phyloP scores from a whole-genome alignment of 1,140 invertebrate genomes.

The Ostrea edulis region DNA sequence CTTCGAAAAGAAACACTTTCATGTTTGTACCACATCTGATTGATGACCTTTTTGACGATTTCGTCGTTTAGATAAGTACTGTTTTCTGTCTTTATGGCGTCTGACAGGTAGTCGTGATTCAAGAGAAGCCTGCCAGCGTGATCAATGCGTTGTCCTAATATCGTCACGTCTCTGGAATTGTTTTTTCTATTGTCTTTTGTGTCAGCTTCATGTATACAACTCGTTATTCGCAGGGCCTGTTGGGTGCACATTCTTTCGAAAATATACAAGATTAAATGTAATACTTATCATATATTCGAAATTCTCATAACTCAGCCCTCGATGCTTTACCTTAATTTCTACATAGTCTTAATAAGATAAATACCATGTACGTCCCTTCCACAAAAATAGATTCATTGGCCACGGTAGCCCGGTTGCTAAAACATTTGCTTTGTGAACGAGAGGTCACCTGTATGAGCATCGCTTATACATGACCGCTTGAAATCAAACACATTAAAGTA shows the following conservation, averaged over 20 bases:
- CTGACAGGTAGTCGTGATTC: not conserved
- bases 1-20: not conserved
- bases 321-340: too few species aligned
- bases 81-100: not conserved
- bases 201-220: not conserved
- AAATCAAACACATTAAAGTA: too few species aligned
- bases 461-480: too few species aligned
- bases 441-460: too few species aligned
- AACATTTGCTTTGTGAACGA: too few species aligned
- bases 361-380: too few species aligned
- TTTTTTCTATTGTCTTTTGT: not conserved
- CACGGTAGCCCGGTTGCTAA: too few species aligned
- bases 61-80: not conserved
- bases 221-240: not conserved
- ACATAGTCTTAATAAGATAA: too few species aligned
- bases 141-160: not conserved
- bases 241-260: not conserved
- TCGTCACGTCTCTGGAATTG: not conserved
- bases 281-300: too few species aligned
- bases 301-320: too few species aligned
- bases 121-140: not conserved
- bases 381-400: too few species aligned
- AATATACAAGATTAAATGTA: too few species aligned
- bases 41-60: not conserved
- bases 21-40: not conserved